phyloP scores from a whole-genome alignment of 2,888 invertebrate species.

The Aspidiotus destructor region DNA sequence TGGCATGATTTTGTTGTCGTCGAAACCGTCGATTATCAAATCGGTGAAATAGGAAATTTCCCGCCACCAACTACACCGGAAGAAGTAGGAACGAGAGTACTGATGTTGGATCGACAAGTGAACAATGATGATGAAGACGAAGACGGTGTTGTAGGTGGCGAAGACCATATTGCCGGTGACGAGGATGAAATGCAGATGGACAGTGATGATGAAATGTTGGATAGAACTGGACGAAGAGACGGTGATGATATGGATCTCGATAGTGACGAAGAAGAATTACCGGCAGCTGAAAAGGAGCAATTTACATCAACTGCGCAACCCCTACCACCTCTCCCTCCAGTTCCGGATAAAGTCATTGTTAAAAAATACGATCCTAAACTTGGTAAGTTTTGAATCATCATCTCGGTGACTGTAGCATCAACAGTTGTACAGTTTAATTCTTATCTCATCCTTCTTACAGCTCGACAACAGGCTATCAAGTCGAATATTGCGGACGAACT shows the following conservation, averaged over 20 bases:
- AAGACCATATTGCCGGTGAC: conserved; percentile 40
- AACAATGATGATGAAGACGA: conserved; percentile 65
- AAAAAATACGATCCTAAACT: conserved; percentile 94
- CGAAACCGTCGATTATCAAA: conserved; percentile 95
- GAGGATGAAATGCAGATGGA: conserved; percentile 42
- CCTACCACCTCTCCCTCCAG: conserved; percentile 66
- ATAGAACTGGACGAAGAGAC: conserved; percentile 40
- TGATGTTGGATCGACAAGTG: conserved; percentile 78
- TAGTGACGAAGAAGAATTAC: conserved; percentile 37
- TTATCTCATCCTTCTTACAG: conserved; percentile 42
- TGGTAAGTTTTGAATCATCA: conserved; percentile 41
- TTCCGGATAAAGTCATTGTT: conserved; percentile 85
- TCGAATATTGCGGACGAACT: conserved; percentile 74
- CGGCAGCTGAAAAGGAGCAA: conserved; percentile 31
- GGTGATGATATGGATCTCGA: conserved; percentile 31
- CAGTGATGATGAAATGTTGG: conserved; percentile 37
- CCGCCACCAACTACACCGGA: conserved; percentile 95
- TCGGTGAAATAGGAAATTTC: conserved; percentile 77
- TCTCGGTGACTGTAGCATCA: neutral
- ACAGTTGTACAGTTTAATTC: neutral
- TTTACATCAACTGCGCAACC: conserved; percentile 31
- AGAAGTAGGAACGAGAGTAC: conserved; percentile 88
- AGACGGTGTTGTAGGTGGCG: conserved; percentile 39
- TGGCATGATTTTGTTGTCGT: conserved; percentile 99
- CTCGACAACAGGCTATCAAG: conserved; percentile 43